Evolutionary conservation across 2,888 invertebrate species (phyloP).

Genomic region (Periphyllus acericola): DNA sequence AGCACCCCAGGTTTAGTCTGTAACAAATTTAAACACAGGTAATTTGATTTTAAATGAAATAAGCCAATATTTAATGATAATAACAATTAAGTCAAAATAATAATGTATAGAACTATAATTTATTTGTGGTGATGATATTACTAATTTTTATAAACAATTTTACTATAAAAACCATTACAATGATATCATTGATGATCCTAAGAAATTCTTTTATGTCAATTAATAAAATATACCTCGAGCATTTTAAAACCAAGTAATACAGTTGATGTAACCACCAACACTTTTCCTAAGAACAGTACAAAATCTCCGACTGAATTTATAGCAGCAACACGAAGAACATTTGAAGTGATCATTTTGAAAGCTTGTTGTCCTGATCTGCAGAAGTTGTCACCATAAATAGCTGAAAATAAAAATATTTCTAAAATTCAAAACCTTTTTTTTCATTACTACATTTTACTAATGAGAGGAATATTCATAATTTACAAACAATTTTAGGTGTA

Average conservation of each 20-base stretch:
- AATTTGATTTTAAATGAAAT: conserved; percentile 15
- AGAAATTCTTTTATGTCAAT: neutral
- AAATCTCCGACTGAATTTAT: conserved; percentile 82
- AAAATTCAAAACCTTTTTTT: neutral
- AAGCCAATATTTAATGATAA: neutral
- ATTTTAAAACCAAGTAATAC: conserved; percentile 73
- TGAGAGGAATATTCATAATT: neutral
- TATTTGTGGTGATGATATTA: neutral
- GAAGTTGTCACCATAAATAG: conserved; percentile 76
- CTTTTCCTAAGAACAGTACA: conserved; percentile 76
- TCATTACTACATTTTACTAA: neutral
- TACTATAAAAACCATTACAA: too few species aligned
- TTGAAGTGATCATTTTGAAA: conserved; percentile 72
- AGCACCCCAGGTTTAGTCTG: conserved; percentile 70
- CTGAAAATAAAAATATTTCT: conserved; percentile 67
- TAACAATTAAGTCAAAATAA: neutral
- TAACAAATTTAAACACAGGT: conserved; percentile 66
- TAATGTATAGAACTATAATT: neutral
- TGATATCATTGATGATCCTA: too few species aligned
- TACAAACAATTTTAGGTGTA: neutral
- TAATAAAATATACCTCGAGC: conserved; percentile 69
- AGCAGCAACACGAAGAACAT: conserved; percentile 75
- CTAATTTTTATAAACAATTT: too few species aligned
- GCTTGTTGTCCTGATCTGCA: conserved; percentile 74
- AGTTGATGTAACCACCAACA: conserved; percentile 74